These are phyloP conservation scores for Callosobruchus maculatus DNA, from an alignment of 2,888 invertebrate genomes.

Conservation along the genomic window DNA sequence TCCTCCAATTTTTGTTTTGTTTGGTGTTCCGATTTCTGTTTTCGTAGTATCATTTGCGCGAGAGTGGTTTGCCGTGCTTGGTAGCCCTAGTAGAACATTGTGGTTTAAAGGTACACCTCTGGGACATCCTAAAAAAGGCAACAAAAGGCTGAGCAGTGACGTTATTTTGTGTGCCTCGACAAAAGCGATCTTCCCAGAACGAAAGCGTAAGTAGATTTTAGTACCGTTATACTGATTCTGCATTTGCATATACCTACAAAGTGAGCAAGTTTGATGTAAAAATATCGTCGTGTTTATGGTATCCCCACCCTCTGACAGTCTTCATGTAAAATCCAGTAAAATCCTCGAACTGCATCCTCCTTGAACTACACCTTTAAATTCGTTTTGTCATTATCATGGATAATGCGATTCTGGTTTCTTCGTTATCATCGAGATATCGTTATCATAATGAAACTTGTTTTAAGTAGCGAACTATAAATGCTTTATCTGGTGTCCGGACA, in stretches of 20 bases:
- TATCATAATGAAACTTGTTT: no score
- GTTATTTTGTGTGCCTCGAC: conserved; percentile 60
- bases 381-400: background rate
- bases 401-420: background rate
- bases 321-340: background rate
- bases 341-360: background rate
- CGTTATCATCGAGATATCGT: background rate
- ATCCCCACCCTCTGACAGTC: background rate
- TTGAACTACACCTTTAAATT: background rate
- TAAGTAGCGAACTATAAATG: background rate
- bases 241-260: background rate
- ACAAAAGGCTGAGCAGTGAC: conserved; percentile 49
- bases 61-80: background rate
- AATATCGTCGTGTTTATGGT: background rate
- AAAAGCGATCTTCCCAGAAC: conserved; percentile 57
- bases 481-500: background rate
- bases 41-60: background rate
- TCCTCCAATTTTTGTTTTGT: background rate
- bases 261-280: background rate
- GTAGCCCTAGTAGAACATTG: background rate
- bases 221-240: background rate
- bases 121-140: background rate
- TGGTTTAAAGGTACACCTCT: background rate
- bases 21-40: background rate
- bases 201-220: conserved; percentile 51